phyloP scores from a whole-genome alignment of 2,113 vertebrate genomes.

The Leiothrix lutea region DNA sequence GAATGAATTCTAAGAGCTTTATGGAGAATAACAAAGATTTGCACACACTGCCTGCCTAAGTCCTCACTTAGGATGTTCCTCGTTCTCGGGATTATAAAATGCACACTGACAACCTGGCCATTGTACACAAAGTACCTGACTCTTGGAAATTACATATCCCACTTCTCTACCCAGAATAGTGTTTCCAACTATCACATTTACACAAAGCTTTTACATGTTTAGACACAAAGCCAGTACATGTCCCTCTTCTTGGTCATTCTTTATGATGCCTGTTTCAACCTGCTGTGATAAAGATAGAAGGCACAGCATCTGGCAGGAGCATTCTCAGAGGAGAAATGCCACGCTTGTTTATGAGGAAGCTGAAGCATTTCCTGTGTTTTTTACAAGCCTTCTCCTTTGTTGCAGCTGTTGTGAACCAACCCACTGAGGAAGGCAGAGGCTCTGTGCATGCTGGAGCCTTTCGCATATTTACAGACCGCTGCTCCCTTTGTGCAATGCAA shows the following conservation, averaged over 20 bases:
- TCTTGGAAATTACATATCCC: background rate
- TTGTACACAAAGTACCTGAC: background rate
- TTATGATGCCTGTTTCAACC: background rate
- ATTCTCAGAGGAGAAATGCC: background rate
- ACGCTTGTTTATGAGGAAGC: background rate
- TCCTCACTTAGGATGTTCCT: background rate
- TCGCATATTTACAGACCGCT: background rate
- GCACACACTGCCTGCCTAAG: background rate
- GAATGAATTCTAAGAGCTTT: background rate
- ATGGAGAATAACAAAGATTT: background rate
- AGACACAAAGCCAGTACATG: background rate
- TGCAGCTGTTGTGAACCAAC: background rate
- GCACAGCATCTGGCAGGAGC: background rate
- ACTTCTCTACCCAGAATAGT: background rate
- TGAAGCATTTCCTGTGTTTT: background rate
- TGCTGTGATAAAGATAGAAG: background rate
- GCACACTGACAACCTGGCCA: background rate
- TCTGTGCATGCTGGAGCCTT: background rate
- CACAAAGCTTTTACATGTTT: background rate
- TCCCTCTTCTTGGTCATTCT: background rate
- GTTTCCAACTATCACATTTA: background rate
- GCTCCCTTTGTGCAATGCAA: conserved; percentile 13
- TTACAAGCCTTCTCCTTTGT: background rate
- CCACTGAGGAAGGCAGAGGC: background rate
- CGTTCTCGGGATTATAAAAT: background rate